A percentile compares a stretch with the other conserved stretches of the same genome.
Conservation (phyloP, 2,797 vertebrate species). For the Zenarchopterus dispar region DNA sequence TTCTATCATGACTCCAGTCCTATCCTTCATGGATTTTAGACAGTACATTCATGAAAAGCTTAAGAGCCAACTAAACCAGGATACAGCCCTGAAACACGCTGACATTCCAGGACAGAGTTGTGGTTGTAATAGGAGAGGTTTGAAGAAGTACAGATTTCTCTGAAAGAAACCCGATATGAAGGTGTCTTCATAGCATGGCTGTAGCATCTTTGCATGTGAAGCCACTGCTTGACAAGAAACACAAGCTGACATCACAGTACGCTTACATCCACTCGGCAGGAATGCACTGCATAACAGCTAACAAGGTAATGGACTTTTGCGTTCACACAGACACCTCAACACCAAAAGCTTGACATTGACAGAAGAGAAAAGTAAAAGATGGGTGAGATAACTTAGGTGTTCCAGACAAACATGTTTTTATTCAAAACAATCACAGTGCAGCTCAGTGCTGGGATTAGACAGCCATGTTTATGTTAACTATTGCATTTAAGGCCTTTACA, state of each 20-base stretch:
- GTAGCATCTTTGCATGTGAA: constrained; percentile 23
- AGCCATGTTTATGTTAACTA: constrained; percentile 40
- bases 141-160: constrained; percentile 19
- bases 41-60: no score
- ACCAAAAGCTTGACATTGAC: constrained; percentile 19
- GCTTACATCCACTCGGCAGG: constrained; percentile 4
- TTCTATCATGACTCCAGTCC: constrained; percentile 16
- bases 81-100: constrained; percentile 3
- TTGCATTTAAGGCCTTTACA: constrained; percentile 6
- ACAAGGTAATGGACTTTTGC: constrained; percentile 50
- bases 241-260: constrained; percentile 34
- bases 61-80: constrained; percentile 3
- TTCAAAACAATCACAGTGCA: constrained; percentile 44
- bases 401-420: constrained; percentile 38
- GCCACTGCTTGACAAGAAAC: constrained; percentile 30
- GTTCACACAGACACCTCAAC: not conserved
- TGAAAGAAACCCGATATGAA: constrained; percentile 35
- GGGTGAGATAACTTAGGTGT: not conserved
- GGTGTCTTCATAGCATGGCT: constrained; percentile 7
- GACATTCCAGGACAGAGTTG: constrained; percentile 27
- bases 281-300: constrained; percentile 45
- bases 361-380: not conserved
- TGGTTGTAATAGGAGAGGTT: constrained; percentile 25
- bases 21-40: constrained; percentile 18
- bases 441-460: not conserved